phyloP scores from a whole-genome alignment of 2,888 invertebrate species.

The Apodemia hepburni region DNA sequence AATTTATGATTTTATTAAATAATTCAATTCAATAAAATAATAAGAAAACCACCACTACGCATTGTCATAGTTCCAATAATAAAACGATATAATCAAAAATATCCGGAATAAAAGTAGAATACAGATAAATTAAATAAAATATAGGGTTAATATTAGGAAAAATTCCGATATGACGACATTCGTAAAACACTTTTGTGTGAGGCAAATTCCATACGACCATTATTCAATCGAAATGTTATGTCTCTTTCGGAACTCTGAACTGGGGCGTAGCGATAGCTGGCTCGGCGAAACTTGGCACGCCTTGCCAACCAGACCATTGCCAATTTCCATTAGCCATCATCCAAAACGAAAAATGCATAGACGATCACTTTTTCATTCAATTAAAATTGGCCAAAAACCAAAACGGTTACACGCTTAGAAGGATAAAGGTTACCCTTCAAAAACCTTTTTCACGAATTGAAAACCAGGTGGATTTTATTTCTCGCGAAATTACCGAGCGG shows the following conservation, averaged over 20 bases:
- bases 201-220: conserved; percentile 70
- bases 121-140: not conserved
- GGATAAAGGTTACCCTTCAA: conserved; percentile 36
- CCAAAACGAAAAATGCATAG: conserved; percentile 78
- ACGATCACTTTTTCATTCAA: conserved; percentile 79
- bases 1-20: no score
- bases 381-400: conserved; percentile 73
- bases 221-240: conserved; percentile 76
- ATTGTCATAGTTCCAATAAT: no score
- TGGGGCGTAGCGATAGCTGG: conserved; percentile 74
- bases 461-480: conserved; percentile 35
- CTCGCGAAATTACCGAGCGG: conserved; percentile 19
- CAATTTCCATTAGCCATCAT: conserved; percentile 80
- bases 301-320: conserved; percentile 70
- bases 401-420: conserved; percentile 37
- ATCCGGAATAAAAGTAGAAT: not conserved
- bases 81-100: no score
- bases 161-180: conserved; percentile 15
- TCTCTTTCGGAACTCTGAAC: conserved; percentile 63
- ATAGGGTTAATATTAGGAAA: conserved; percentile 5
- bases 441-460: conserved; percentile 28
- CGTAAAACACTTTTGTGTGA: conserved; percentile 36
- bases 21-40: no score
- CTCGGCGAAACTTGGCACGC: conserved; percentile 77
- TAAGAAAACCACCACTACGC: no score